Percentiles rank a stretch among this genome's conserved stretches.
phyloP scores from a whole-genome alignment of 2,113 vertebrate species.

The Pomatorhinus ruficollis region DNA sequence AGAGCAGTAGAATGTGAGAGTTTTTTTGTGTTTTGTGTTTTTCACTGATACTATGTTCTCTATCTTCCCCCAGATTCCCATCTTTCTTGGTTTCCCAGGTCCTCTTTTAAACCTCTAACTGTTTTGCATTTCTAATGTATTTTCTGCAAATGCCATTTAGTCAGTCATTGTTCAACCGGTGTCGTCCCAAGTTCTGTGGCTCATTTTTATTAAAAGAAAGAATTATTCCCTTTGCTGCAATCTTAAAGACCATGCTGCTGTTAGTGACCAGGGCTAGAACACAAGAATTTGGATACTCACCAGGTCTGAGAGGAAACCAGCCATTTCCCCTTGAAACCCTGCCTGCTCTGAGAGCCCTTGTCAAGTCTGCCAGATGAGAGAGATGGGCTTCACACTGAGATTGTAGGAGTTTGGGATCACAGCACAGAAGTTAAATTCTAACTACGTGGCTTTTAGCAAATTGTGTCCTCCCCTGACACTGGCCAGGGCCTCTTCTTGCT shows the following conservation, averaged over 20 bases:
- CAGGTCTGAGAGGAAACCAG: conserved; percentile 42
- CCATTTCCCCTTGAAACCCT: conserved; percentile 19
- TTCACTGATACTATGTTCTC: background rate
- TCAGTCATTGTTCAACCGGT: background rate
- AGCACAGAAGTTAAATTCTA: conserved; percentile 28
- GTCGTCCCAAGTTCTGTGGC: background rate
- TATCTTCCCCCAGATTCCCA: background rate
- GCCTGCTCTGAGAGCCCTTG: background rate
- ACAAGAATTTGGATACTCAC: conserved; percentile 46
- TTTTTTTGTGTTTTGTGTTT: background rate
- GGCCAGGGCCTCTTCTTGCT: background rate
- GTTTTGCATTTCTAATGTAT: background rate
- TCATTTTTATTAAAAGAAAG: background rate
- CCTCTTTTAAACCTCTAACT: background rate
- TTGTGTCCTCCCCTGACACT: background rate
- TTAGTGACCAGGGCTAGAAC: background rate
- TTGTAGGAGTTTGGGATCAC: background rate
- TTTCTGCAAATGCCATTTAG: background rate
- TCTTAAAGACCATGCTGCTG: background rate
- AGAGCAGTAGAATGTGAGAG: background rate
- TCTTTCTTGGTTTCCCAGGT: background rate
- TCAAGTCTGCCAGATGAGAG: background rate
- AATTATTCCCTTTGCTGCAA: background rate
- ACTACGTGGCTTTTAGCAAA: background rate
- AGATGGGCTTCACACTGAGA: background rate